Conservation (phyloP, 1,140 invertebrate species). For the Theocolax elegans region DNA sequence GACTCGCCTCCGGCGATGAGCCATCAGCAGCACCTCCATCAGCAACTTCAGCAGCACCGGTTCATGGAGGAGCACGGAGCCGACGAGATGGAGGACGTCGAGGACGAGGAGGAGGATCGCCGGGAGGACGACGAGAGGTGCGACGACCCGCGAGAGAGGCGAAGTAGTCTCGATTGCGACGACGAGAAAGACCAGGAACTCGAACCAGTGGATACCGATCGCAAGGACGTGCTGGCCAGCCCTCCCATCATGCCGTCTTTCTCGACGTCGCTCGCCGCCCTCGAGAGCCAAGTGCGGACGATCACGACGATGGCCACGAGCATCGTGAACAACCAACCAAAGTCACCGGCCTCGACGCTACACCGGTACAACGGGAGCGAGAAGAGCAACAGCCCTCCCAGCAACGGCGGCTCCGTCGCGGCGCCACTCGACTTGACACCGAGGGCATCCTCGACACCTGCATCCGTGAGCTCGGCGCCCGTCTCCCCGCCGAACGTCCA, state of each 20-base stretch:
- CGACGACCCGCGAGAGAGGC: constrained; percentile 50
- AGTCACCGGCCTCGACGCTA: constrained; percentile 55
- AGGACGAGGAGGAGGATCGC: constrained; percentile 61
- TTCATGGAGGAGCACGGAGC: constrained; percentile 61
- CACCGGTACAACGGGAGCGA: constrained; percentile 68
- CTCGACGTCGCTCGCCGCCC: constrained; percentile 79
- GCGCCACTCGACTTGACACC: constrained; percentile 64
- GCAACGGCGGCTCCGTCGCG: constrained; percentile 56
- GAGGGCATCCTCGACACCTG: constrained; percentile 63
- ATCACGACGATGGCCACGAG: constrained; percentile 69
- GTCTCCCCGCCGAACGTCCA: constrained; percentile 53
- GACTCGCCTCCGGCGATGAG: constrained; percentile 49
- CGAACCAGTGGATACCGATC: constrained; percentile 71
- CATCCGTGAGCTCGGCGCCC: constrained; percentile 60
- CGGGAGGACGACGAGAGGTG: constrained; percentile 63
- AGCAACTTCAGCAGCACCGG: constrained; percentile 49
- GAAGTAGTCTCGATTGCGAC: constrained; percentile 40
- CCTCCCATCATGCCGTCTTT: constrained; percentile 76
- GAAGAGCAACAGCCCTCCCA: constrained; percentile 65
- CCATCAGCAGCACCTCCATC: constrained; percentile 53
- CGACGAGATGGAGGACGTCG: constrained; percentile 60
- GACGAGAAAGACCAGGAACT: constrained; percentile 74
- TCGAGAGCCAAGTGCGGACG: constrained; percentile 79
- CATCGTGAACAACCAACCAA: constrained; percentile 63
- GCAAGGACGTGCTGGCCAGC: constrained; percentile 68